Percentiles rank a stretch among this genome's conserved stretches.
Evolutionary conservation across 2,113 vertebrate genomes (phyloP).

Genomic region (Vidua macroura): DNA sequence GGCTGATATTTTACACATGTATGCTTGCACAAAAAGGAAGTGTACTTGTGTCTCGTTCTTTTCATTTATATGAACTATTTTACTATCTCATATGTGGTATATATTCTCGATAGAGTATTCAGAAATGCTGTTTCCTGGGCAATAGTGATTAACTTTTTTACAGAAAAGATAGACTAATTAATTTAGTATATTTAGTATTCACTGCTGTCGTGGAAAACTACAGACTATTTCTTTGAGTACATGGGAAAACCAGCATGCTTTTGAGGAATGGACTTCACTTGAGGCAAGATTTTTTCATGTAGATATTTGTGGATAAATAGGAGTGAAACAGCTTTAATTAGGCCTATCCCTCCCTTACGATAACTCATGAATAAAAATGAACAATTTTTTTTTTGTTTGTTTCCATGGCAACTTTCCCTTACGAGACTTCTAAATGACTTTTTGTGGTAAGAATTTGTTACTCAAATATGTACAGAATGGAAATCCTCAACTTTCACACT

Average conservation of each 20-base stretch:
- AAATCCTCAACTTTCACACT: background rate
- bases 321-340: conserved; percentile 43
- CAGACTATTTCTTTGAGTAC: background rate
- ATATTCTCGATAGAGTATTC: background rate
- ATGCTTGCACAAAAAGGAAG: background rate
- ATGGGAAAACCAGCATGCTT: background rate
- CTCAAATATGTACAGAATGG: background rate
- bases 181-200: conserved; percentile 19
- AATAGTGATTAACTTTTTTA: background rate
- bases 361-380: conserved; percentile 61
- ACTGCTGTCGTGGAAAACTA: background rate
- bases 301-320: conserved; percentile 44
- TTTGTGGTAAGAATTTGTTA: background rate
- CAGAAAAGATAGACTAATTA: background rate
- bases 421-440: conserved; percentile 5
- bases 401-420: conserved; percentile 18
- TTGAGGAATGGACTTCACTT: conserved; percentile 51
- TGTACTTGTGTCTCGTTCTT: background rate
- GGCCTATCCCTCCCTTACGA: conserved; percentile 13
- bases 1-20: background rate
- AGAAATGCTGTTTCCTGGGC: background rate
- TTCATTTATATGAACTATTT: background rate
- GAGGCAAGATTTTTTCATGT: conserved; percentile 28
- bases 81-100: background rate
- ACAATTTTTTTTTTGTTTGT: background rate